Conservation (phyloP, 2,888 invertebrate genomes). For the Cotesia congregata region DNA sequence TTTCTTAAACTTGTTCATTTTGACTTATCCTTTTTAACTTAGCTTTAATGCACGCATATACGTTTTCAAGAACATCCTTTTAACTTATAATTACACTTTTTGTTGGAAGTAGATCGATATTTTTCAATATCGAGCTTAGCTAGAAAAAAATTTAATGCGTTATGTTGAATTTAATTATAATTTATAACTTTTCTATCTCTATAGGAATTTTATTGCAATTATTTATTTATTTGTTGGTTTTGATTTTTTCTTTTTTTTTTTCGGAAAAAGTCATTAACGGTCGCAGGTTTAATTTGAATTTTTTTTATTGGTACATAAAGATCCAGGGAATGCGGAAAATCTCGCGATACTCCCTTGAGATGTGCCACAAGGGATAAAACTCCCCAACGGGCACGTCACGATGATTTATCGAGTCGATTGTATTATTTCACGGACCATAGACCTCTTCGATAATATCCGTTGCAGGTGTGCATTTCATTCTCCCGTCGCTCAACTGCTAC, state of each 20-base stretch:
- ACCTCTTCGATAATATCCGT: constrained; percentile 36
- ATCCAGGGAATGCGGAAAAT: constrained; percentile 14
- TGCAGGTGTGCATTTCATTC: constrained; percentile 31
- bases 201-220: neutral
- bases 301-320: constrained; percentile 3
- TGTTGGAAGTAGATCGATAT: neutral
- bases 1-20: constrained; percentile 14
- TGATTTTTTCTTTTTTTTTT: neutral
- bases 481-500: constrained; percentile 3
- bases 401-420: constrained; percentile 38
- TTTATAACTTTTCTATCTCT: neutral
- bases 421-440: constrained; percentile 31
- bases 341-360: constrained; percentile 26
- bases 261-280: neutral
- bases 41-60: neutral
- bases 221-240: neutral
- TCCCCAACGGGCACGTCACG: constrained; percentile 24
- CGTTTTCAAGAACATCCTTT: neutral
- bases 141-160: no score
- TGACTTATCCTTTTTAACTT: neutral
- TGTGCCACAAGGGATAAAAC: constrained; percentile 26
- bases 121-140: neutral
- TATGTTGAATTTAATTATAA: no score
- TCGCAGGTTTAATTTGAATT: neutral
- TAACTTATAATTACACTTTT: neutral